Evolutionary conservation across 2,888 invertebrate species (phyloP), one percentile per base, ranked within the genome.

Genomic region (Rapana venosa): DNA sequence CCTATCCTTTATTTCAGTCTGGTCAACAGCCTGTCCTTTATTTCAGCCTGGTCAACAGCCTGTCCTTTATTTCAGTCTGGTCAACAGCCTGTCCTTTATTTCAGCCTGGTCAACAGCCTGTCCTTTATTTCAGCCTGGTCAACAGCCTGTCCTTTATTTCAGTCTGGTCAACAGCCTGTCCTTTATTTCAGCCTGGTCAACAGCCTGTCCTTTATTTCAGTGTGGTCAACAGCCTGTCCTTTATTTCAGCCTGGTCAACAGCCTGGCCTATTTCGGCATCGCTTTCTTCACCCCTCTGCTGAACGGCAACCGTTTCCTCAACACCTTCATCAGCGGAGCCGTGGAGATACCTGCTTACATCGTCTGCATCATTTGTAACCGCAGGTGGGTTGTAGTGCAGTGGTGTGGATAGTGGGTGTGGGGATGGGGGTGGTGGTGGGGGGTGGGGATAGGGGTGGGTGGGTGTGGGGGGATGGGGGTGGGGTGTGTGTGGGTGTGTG

Each of bases 341-440:
- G 94, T 94, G 11, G 95, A 95, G 90, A 92, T 95, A 20, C 94
- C 94, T 20, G 94, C 95, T n/a, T 92, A 93, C 35, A 90, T 94
- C 17, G 91, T 94, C 36, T 92, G 93, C 87, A 92, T 94, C 88
- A 88, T 92, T 85, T 89, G 92, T n/a, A 91, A 94, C 66, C 92
- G 93, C 87, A 88, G 90, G 95, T 95, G 90, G 91, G 93, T 92
- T 58, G 17, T 17, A 13, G 79, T 30, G 17, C 13, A 26, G 66
- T 2, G 26, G 2, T 17, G 17, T 17, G 26, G 20, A 13, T 20
- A n/a, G 79, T 79, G 13, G 4, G 79, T 79, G 13, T 79, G 79
- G 1, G 26, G 17, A 26, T 2, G 66, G 17, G 66, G 17, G 20
- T 26, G 26, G 66, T 22, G 26, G 26, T 17, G 26, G 66, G 66